phyloP scores from a whole-genome alignment of 2,113 vertebrate species.

The Ellobius talpinus region DNA sequence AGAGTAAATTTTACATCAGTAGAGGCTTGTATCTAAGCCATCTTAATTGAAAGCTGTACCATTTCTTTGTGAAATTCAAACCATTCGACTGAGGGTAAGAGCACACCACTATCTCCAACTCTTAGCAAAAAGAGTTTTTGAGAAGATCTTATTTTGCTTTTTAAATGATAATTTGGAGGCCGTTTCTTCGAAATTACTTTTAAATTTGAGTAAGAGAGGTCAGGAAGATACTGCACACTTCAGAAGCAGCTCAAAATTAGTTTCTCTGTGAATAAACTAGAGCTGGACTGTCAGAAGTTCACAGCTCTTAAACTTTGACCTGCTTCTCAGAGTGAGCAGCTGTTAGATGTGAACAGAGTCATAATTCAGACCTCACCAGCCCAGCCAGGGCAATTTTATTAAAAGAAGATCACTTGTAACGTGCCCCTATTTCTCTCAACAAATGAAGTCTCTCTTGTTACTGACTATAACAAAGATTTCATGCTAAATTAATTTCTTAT shows the following conservation, averaged over 20 bases:
- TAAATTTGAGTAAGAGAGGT: constrained; percentile 14
- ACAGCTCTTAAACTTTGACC: constrained; percentile 50
- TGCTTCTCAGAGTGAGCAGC: not conserved
- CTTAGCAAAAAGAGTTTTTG: constrained; percentile 70
- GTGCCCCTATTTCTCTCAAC: not conserved
- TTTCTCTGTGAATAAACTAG: constrained; percentile 37
- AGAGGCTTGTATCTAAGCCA: constrained; percentile 73
- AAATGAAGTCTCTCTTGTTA: not conserved
- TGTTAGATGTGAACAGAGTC: not conserved
- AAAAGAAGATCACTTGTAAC: not conserved
- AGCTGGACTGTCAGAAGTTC: not conserved
- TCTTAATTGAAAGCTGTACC: constrained; percentile 71
- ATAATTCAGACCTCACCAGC: constrained; percentile 16
- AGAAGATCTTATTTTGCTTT: constrained; percentile 67
- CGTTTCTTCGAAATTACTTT: constrained; percentile 42
- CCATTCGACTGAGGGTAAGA: constrained; percentile 77
- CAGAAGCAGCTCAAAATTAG: constrained; percentile 8
- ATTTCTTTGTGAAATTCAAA: constrained; percentile 76
- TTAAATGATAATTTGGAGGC: constrained; percentile 61
- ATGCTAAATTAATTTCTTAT: not conserved
- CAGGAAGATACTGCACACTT: not conserved
- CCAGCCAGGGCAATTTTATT: not conserved
- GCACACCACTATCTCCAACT: constrained; percentile 59
- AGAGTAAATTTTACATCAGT: constrained; percentile 67
- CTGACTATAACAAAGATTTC: not conserved